Percentiles rank a stretch among this genome's conserved stretches.
Evolutionary conservation across 2,113 vertebrate species (phyloP).

Genomic region (Calyptommatus sinebrachiatus): DNA sequence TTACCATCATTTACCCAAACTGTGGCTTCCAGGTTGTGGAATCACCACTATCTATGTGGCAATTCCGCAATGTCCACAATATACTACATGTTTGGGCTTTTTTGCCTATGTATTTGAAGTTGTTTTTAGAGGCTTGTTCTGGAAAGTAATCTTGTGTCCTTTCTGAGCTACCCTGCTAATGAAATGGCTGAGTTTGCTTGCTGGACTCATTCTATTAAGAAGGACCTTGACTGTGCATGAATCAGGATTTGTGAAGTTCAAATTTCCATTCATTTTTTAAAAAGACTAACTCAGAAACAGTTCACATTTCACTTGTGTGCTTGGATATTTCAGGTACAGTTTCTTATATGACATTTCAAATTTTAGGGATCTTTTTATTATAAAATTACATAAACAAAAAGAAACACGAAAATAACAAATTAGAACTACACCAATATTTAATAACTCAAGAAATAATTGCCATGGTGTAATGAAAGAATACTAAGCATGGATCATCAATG

Average conservation of each 20-base stretch:
- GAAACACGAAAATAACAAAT: too few species aligned
- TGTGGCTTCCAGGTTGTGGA: not conserved
- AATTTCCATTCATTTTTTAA: not conserved
- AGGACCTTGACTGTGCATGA: not conserved
- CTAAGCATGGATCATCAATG: too few species aligned
- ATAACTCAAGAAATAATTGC: too few species aligned
- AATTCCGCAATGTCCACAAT: not conserved
- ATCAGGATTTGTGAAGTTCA: not conserved
- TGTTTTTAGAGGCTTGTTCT: not conserved
- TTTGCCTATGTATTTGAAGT: not conserved
- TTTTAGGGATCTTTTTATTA: too few species aligned
- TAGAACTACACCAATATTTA: too few species aligned
- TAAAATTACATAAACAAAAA: too few species aligned
- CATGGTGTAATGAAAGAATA: too few species aligned
- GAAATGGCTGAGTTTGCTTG: not conserved
- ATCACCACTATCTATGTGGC: too few species aligned
- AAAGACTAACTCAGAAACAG: not conserved
- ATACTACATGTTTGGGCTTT: not conserved
- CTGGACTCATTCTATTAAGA: not conserved
- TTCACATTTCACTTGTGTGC: too few species aligned
- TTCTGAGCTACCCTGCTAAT: too few species aligned
- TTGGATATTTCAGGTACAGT: not conserved
- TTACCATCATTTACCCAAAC: not conserved
- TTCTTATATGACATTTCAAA: too few species aligned
- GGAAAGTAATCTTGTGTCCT: not conserved